phyloP scores from a whole-genome alignment of 2,797 vertebrate genomes.

The Microctenopoma steveboyesi region DNA sequence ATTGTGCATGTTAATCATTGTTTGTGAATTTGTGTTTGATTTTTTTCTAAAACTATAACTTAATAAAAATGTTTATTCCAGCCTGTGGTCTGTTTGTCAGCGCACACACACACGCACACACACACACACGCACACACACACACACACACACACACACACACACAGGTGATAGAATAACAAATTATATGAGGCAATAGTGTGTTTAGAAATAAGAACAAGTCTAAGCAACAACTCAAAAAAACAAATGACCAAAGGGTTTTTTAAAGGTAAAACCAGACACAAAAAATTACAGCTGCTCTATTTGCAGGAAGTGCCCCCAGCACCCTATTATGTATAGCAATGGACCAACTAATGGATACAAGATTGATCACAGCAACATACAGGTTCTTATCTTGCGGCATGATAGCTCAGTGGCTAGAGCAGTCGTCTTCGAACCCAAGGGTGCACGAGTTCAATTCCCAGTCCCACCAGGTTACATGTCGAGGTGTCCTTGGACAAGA shows the following conservation, averaged over 20 bases:
- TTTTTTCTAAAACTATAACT: conserved; percentile 86
- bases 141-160: too few species aligned
- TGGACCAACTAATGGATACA: neutral
- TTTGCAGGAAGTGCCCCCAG: neutral
- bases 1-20: conserved; percentile 87
- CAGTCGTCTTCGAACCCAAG: too few species aligned
- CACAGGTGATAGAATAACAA: too few species aligned
- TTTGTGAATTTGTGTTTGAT: conserved; percentile 86
- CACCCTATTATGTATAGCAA: neutral
- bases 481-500: too few species aligned
- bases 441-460: too few species aligned
- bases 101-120: too few species aligned
- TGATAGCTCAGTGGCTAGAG: too few species aligned
- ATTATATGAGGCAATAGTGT: too few species aligned
- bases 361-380: neutral
- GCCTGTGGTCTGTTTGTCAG: neutral
- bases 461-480: too few species aligned
- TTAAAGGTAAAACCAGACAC: neutral
- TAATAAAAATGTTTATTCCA: conserved; percentile 85
- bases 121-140: too few species aligned
- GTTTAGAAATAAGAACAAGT: too few species aligned
- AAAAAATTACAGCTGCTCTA: neutral
- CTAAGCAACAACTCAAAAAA: too few species aligned
- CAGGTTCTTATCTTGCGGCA: neutral
- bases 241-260: neutral